Base-by-base conservation (phyloP, 2,113 vertebrate genomes). In the Rhadina sibilatrix region DNA sequence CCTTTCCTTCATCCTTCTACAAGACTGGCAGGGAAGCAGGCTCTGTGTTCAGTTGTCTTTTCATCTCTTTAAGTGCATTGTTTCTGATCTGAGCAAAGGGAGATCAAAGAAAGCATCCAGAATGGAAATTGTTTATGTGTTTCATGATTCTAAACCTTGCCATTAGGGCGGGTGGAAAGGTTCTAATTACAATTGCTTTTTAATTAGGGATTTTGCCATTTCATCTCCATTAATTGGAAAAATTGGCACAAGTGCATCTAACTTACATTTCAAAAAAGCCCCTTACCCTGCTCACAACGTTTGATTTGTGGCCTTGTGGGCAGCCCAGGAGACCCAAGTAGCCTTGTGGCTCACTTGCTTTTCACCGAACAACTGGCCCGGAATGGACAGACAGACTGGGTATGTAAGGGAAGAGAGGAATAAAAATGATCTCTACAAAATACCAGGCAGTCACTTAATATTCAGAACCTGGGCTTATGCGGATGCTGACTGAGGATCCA, bases 141-240 rank as follows among this genome's bases (percentile, higher is more conserved):
- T 87, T 68, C 49, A 68, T 5, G 6, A 49, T 50, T 35, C 23
- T 60, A 75, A 82, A 38, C 20, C 12, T 46, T 61, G n/a, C 5
- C 2, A 1, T 44, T 60, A 4, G 2, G 13, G 6, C 1, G 3
- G 5, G 10, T 8, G 60, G 30, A 82, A 40, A n/a, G 3, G 10
- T 54, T 49, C 3, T 57, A 69, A 77, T 71, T 42, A 10, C 30
- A 87, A 40, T 20, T 71, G 11, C 11, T 38, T 76, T 83, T 84
- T 77, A 80, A 49, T 60, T 53, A 31, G n/a, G 23, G 25, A 44
- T 81, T 94, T 83, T 64, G 21, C 68, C 15, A 65, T 54, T 69
- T 85, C 13, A 30, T 52, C 37, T 74, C 30, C 35, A 17, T 37
- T 33, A 56, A 37, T 1, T 60, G 31, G 30, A 54, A 57, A 68